A percentile compares a stretch with the other conserved stretches of the same genome.
Evolutionary conservation across 2,888 invertebrate species (phyloP).

Genomic region (Dicyrtoma fusca): DNA sequence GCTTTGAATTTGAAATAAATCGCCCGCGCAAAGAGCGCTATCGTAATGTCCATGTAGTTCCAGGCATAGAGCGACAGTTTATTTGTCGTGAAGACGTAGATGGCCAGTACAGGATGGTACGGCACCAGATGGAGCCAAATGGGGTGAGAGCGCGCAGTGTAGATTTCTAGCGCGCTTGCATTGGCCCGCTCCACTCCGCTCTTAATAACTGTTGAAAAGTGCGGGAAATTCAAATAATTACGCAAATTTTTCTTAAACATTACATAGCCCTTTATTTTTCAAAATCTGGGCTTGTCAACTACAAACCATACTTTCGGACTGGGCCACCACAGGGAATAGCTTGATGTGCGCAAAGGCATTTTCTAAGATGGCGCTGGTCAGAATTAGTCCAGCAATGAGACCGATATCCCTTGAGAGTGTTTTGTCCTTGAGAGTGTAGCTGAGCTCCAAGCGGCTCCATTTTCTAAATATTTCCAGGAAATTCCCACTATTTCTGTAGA

Average conservation of each 20-base stretch:
- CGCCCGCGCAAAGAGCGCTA: slow-evolving; percentile 27
- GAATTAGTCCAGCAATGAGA: slow-evolving; percentile 7
- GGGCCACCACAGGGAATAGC: slow-evolving; percentile 16
- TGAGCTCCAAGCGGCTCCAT: slow-evolving; percentile 14
- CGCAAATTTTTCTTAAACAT: not conserved
- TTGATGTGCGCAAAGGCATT: slow-evolving; percentile 26
- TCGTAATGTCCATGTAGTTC: slow-evolving; percentile 31
- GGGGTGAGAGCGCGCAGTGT: slow-evolving; percentile 12
- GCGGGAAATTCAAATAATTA: too few relatives aligned
- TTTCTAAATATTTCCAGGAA: slow-evolving; percentile 8
- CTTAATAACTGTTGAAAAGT: not conserved
- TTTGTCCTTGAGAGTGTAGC: not conserved
- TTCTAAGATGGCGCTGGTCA: slow-evolving; percentile 25
- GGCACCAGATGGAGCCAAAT: slow-evolving; percentile 20
- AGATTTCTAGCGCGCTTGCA: slow-evolving; percentile 12
- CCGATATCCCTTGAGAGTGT: slow-evolving; percentile 9
- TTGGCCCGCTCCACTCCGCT: not conserved
- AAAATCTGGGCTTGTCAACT: not conserved
- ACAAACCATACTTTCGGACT: slow-evolving; percentile 7
- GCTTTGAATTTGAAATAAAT: slow-evolving; percentile 33
- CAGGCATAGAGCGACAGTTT: slow-evolving; percentile 28
- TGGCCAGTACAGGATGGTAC: slow-evolving; percentile 5
- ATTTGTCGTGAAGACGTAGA: slow-evolving; percentile 13
- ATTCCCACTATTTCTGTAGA: not conserved
- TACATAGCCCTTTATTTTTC: not conserved